Evolutionary conservation across 2,888 invertebrate genomes (phyloP).

Genomic region (Cenopis cana): DNA sequence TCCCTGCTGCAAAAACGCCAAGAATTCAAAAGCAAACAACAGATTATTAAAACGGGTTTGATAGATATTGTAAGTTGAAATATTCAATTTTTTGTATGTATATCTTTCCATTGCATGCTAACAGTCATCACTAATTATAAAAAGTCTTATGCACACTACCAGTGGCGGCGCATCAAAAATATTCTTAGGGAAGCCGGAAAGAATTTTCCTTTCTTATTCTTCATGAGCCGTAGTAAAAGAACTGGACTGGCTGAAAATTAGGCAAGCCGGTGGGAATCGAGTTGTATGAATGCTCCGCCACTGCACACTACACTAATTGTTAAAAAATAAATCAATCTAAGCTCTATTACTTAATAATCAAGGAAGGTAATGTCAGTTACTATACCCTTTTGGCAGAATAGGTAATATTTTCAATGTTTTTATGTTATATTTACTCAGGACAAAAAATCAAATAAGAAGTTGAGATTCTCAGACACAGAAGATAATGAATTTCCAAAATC

Average conservation of each 20-base stretch:
- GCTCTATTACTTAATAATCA: too few species aligned
- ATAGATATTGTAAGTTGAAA: slow-evolving; percentile 84
- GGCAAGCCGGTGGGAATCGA: too few species aligned
- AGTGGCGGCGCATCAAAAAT: too few species aligned
- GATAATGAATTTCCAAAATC: slow-evolving; percentile 49
- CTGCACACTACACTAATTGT: too few species aligned
- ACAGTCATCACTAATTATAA: slow-evolving; percentile 19
- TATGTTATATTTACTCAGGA: slow-evolving; percentile 77
- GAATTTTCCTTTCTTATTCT: too few species aligned
- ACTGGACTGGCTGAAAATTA: too few species aligned
- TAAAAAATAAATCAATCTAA: not conserved
- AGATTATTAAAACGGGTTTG: slow-evolving; percentile 87
- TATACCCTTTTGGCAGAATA: not conserved
- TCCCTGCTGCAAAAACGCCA: slow-evolving; percentile 87
- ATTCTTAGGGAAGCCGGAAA: too few species aligned
- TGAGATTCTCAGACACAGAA: slow-evolving; percentile 86
- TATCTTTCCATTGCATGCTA: not conserved
- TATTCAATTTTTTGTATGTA: not conserved
- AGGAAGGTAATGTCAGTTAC: not conserved
- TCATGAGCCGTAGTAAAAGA: too few species aligned
- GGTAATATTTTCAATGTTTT: slow-evolving; percentile 35
- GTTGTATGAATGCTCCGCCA: too few species aligned
- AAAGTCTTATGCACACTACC: too few species aligned
- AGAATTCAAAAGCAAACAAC: slow-evolving; percentile 87
- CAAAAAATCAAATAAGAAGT: slow-evolving; percentile 84